phyloP scores from a whole-genome alignment of 2,888 invertebrate species.

The Euzophera pinguis region DNA sequence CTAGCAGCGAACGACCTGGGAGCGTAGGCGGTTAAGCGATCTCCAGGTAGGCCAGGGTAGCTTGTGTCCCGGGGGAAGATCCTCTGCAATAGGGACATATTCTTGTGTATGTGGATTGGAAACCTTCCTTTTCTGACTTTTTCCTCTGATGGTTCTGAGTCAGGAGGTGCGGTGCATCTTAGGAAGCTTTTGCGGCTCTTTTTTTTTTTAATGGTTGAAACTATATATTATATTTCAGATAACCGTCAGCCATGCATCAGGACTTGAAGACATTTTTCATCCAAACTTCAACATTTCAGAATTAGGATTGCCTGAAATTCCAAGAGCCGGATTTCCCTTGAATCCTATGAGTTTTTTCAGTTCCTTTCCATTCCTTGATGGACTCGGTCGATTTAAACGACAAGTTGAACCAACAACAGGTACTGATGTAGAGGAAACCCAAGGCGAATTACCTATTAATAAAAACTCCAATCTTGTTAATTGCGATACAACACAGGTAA shows the following conservation, averaged over 20 bases:
- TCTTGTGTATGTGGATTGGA: too few species aligned
- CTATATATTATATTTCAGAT: conserved; percentile 1
- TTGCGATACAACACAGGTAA: conserved; percentile 33
- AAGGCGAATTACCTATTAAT: conserved; percentile 16
- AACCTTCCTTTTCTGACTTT: too few species aligned
- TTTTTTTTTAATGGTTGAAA: background rate
- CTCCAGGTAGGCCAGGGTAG: too few species aligned
- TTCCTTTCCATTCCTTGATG: background rate
- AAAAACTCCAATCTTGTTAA: conserved; percentile 12
- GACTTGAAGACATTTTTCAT: background rate
- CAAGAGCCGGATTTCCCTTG: background rate
- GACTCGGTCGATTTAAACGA: background rate
- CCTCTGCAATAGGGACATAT: too few species aligned
- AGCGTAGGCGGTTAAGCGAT: too few species aligned
- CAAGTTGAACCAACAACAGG: background rate
- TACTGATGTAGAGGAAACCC: conserved; percentile 9
- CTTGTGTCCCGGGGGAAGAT: too few species aligned
- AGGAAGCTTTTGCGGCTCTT: too few species aligned
- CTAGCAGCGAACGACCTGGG: too few species aligned
- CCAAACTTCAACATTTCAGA: conserved; percentile 7
- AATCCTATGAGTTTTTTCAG: conserved; percentile 1
- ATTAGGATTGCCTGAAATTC: background rate
- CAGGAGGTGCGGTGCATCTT: too few species aligned
- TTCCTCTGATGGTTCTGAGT: too few species aligned
- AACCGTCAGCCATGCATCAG: background rate